Evolutionary conservation across 2,113 vertebrate species (phyloP).

Genomic region (Anolis sagrei): DNA sequence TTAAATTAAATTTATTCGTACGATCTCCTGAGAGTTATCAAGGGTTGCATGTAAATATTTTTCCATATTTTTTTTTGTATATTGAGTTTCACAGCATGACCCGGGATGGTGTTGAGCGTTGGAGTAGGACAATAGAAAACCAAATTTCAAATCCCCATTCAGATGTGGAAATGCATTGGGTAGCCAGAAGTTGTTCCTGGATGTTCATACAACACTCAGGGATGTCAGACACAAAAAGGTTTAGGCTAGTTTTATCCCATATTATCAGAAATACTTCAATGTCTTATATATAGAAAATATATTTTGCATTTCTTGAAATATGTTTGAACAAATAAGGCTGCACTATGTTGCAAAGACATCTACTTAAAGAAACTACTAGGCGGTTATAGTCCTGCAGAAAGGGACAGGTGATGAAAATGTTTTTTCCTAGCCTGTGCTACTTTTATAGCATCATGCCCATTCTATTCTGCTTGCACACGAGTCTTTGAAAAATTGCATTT

Average conservation of each 20-base stretch:
- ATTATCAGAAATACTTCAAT: background rate
- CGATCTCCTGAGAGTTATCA: too few species aligned
- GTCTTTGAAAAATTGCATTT: background rate
- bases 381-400: background rate
- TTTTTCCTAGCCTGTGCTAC: background rate
- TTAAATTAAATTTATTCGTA: too few species aligned
- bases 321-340: background rate
- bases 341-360: background rate
- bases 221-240: too few species aligned
- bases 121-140: too few species aligned
- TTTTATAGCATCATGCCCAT: background rate
- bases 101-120: too few species aligned
- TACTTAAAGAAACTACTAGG: background rate
- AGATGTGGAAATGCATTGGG: too few species aligned
- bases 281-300: background rate
- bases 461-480: background rate
- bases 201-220: too few species aligned
- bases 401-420: background rate
- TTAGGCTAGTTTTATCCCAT: too few species aligned
- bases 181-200: too few species aligned
- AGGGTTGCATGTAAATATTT: background rate
- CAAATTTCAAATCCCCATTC: too few species aligned
- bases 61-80: too few species aligned
- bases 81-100: too few species aligned
- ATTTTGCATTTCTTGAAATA: background rate